Evolutionary conservation across 1,140 invertebrate genomes (phyloP).

Genomic region (Ectropis grisescens): DNA sequence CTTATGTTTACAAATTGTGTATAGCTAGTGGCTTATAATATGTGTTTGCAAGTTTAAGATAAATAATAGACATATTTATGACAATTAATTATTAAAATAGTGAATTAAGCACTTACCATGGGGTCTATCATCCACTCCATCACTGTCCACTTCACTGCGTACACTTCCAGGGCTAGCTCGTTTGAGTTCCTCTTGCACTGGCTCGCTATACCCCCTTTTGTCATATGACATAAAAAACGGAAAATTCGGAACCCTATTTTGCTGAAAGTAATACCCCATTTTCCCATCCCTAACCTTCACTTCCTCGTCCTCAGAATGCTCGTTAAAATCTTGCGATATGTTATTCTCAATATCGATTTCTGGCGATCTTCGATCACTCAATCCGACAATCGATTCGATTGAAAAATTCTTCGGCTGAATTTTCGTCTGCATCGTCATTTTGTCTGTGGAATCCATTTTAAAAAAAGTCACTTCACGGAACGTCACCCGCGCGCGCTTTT

Average conservation of each 20-base stretch:
- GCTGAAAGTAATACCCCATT: slow-evolving; percentile 51
- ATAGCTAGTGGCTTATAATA: no score
- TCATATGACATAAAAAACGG: slow-evolving; percentile 61
- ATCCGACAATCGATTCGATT: slow-evolving; percentile 55
- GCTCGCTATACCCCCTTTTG: slow-evolving; percentile 33
- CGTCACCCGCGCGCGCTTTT: slow-evolving; percentile 5
- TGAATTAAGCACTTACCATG: slow-evolving; percentile 44
- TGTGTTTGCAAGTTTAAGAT: no score
- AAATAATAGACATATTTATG: no score
- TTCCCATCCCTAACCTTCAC: slow-evolving; percentile 42
- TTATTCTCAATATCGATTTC: slow-evolving; percentile 60
- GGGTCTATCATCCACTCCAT: slow-evolving; percentile 48
- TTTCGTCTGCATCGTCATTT: slow-evolving; percentile 55
- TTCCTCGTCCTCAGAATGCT: slow-evolving; percentile 49
- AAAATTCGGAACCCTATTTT: slow-evolving; percentile 54
- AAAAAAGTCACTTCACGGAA: slow-evolving; percentile 1
- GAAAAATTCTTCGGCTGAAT: slow-evolving; percentile 55
- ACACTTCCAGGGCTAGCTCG: slow-evolving; percentile 47
- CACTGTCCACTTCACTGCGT: slow-evolving; percentile 55
- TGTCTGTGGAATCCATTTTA: slow-evolving; percentile 52
- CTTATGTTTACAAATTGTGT: no score
- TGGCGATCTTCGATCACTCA: slow-evolving; percentile 48
- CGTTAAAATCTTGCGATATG: slow-evolving; percentile 44
- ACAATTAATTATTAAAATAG: no score
- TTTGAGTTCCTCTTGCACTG: slow-evolving; percentile 39